Conservation (phyloP, 2,888 invertebrate species). For the Camponotus fellah region DNA sequence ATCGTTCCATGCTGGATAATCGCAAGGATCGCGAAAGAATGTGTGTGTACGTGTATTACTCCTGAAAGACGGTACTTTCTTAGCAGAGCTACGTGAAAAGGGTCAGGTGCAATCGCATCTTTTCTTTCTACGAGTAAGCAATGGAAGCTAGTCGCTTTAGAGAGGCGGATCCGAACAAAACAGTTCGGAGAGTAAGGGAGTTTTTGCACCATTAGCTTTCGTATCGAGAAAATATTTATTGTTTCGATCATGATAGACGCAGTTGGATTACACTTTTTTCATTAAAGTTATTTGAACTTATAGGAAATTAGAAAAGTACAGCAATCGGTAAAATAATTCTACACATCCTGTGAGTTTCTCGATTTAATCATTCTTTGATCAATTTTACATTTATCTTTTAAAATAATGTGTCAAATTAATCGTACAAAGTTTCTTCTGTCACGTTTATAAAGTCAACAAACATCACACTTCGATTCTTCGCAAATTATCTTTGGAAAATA, state of each 20-base stretch:
- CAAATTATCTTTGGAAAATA: not conserved
- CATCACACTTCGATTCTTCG: not conserved
- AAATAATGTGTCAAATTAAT: not conserved
- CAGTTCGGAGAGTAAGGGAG: not conserved
- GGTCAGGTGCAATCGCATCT: constrained; percentile 35
- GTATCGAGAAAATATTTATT: not conserved
- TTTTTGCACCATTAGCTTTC: constrained; percentile 8
- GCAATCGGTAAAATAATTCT: not conserved
- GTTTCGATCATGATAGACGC: not conserved
- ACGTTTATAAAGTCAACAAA: not conserved
- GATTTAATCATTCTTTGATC: too few relatives aligned
- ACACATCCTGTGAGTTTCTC: too few relatives aligned
- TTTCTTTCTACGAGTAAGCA: not conserved
- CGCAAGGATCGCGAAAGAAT: constrained; percentile 24
- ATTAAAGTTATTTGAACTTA: not conserved
- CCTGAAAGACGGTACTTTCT: constrained; percentile 25
- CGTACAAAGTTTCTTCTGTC: not conserved
- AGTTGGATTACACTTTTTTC: not conserved
- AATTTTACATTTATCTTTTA: not conserved
- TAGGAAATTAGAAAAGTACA: not conserved
- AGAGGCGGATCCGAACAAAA: constrained; percentile 17
- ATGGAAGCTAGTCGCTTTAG: constrained; percentile 16
- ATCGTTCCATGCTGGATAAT: constrained; percentile 33
- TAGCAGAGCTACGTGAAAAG: constrained; percentile 31
- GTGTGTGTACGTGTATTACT: constrained; percentile 28